phyloP scores from a whole-genome alignment of 2,888 invertebrate genomes.

The Hedychridium roseum region DNA sequence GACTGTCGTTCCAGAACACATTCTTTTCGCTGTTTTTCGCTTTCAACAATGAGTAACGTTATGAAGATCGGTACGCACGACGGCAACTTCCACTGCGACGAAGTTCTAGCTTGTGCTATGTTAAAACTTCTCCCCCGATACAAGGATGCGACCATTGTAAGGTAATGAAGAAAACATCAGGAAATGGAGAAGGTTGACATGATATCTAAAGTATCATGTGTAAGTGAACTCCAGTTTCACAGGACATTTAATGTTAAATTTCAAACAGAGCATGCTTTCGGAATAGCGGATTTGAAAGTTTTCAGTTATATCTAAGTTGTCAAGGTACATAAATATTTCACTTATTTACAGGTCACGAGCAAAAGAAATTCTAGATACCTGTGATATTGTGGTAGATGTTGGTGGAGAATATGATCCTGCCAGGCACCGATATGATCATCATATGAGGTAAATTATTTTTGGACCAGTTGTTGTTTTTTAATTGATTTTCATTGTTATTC shows the following conservation, averaged over 20 bases:
- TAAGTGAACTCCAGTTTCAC: too few relatives aligned
- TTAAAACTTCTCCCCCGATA: slow-evolving; percentile 82
- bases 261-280: background rate
- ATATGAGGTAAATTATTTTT: slow-evolving; percentile 72
- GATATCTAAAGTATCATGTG: too few relatives aligned
- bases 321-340: too few relatives aligned
- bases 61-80: slow-evolving; percentile 77
- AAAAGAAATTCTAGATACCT: slow-evolving; percentile 71
- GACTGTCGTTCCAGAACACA: too few relatives aligned
- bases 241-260: background rate
- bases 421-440: slow-evolving; percentile 89
- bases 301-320: background rate
- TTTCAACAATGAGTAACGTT: slow-evolving; percentile 31
- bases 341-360: slow-evolving; percentile 67
- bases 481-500: background rate
- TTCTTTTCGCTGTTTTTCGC: too few relatives aligned
- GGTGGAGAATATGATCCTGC: slow-evolving; percentile 85
- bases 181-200: too few relatives aligned
- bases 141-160: slow-evolving; percentile 80
- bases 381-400: slow-evolving; percentile 96
- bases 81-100: slow-evolving; percentile 93
- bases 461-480: background rate
- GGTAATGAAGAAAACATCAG: slow-evolving; percentile 59
- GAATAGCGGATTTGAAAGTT: slow-evolving; percentile 1
- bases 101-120: slow-evolving; percentile 93